A percentile compares a stretch with the other conserved stretches of the same genome.
These are phyloP conservation scores for Bubo bubo DNA, from an alignment of 2,113 vertebrate species.

Conservation along the genomic window DNA sequence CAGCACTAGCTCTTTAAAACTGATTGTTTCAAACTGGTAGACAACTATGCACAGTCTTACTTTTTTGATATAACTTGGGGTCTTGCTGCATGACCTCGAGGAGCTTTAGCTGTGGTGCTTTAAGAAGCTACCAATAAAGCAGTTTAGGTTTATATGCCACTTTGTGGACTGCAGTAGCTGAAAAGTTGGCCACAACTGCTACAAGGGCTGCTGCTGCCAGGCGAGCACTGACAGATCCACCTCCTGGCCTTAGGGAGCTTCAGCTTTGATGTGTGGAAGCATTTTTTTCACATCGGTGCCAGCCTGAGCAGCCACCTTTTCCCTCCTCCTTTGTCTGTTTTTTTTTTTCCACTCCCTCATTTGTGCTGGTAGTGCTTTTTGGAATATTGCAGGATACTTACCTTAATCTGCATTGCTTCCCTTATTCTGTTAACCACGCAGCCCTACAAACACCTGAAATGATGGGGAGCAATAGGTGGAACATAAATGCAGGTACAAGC, in stretches of 20 bases:
- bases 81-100: not conserved
- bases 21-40: not conserved
- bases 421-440: not conserved
- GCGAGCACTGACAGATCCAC: not conserved
- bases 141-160: not conserved
- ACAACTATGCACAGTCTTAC: not conserved
- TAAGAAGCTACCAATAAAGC: not conserved
- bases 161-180: not conserved
- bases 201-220: not conserved
- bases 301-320: not conserved
- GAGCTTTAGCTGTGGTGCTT: not conserved
- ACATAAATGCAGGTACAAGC: not conserved
- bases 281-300: not conserved
- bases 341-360: not conserved
- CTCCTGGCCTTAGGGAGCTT: not conserved
- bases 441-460: not conserved
- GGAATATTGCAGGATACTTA: not conserved
- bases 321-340: not conserved
- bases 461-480: not conserved
- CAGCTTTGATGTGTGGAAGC: not conserved
- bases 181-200: not conserved
- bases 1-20: not conserved
- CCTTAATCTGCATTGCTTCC: not conserved
- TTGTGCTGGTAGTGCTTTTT: not conserved
- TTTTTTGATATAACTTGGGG: not conserved